Evolutionary conservation across 2,888 invertebrate species (phyloP), one percentile per base, ranked within the genome.

Genomic region (Tortricodes alternella): DNA sequence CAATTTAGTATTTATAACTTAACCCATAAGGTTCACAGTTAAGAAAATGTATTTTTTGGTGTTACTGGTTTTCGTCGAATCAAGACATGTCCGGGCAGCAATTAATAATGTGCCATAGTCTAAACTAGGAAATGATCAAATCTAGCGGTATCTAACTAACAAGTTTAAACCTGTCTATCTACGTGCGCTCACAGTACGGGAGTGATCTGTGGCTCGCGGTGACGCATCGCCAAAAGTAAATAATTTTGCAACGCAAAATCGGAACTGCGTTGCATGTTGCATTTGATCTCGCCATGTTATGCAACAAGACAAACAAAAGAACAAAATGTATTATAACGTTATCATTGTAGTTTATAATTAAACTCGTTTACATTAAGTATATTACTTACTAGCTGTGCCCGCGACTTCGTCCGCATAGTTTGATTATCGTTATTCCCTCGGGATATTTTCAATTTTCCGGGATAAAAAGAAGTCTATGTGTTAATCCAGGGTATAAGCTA

Each of bases 131-230:
- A 41, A 15, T 15, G 29, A 38, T 43, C 27, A 13, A 3, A 24
- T 8, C 3, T 18, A 52, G 35, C 1, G 4, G 2, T 5, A 7
- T 44, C 55, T 49, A 43, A 27, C 27, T 32, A 27, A 43, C 56
- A 50, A 16, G 56, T 56, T 18, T 1, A n/a, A 13, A 56, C 56
- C 35, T 56, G 56, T 56, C 23, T 3, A 27, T 16, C 3, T 16
- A 18, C 11, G 15, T 43, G 39, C 29, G 46, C 27, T 29, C 19
- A 18, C 11, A 9, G 5, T 21, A 5, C 21, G 5, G 3, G 21
- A 21, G 21, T 21, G 2, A 19, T n/a, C n/a, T n/a, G n/a, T n/a
- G n/a, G n/a, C n/a, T n/a, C n/a, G n/a, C n/a, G n/a, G n/a, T 48
- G 48, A 41, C 41, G 55, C 48, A 46, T 37, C 41, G 11, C 23